Evolutionary conservation across 1,140 invertebrate species (phyloP).

Genomic region (Bombus confusus): DNA sequence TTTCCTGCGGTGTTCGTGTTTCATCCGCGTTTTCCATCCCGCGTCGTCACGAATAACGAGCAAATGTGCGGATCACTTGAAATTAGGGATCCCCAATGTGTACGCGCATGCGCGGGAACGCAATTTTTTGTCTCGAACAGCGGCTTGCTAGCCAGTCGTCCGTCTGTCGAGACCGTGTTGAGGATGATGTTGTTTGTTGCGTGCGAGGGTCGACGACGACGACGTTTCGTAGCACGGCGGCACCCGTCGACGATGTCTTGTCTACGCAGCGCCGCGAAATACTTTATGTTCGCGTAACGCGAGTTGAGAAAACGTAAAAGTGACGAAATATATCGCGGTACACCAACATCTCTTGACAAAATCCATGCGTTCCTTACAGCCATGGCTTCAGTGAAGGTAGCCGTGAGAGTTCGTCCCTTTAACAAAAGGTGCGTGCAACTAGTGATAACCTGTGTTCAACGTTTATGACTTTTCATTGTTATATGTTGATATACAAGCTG

Average conservation of each 20-base stretch:
- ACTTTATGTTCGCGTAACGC: conserved; percentile 23
- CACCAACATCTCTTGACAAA: background rate
- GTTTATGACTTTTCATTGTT: background rate
- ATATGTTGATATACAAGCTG: background rate
- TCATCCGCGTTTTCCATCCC: conserved; percentile 4
- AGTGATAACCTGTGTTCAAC: background rate
- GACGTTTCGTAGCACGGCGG: conserved; percentile 42
- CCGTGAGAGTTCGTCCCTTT: conserved; percentile 91
- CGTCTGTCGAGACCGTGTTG: conserved; percentile 46
- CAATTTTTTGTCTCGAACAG: conserved; percentile 33
- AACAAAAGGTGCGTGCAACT: conserved; percentile 87
- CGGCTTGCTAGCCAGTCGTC: conserved; percentile 55
- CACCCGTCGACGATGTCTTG: conserved; percentile 24
- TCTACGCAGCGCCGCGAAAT: background rate
- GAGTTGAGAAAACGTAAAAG: background rate
- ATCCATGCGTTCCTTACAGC: conserved; percentile 68
- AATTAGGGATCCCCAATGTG: conserved; percentile 44
- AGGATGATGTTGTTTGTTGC: conserved; percentile 56
- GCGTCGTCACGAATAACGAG: conserved; percentile 19
- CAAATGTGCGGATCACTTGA: conserved; percentile 39
- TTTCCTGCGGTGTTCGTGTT: background rate
- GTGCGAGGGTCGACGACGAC: conserved; percentile 51
- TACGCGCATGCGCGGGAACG: conserved; percentile 56
- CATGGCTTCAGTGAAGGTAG: conserved; percentile 92
- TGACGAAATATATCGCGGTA: background rate